phyloP scores from a whole-genome alignment of 2,797 vertebrate genomes.

The Parotocinclus haroldoi region DNA sequence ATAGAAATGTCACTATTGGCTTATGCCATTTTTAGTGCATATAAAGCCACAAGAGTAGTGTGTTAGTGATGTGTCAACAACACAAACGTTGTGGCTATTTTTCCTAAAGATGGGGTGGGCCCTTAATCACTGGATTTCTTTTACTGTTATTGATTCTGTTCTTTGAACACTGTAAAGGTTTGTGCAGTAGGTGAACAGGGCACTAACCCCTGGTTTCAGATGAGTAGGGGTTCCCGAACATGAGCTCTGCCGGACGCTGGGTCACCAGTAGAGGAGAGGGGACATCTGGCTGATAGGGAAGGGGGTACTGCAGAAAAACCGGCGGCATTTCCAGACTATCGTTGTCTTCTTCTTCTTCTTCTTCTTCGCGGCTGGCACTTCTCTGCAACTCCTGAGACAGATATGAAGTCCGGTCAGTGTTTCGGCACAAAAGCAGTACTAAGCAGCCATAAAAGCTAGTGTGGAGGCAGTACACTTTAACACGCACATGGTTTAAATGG shows the following conservation, averaged over 20 bases:
- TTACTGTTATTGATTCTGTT: too few relatives aligned
- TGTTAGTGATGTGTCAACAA: too few relatives aligned
- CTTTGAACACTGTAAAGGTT: too few relatives aligned
- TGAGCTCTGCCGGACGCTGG: conserved; percentile 78
- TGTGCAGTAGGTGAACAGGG: too few relatives aligned
- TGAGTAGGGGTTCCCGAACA: conserved; percentile 91
- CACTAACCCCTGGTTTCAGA: conserved; percentile 70
- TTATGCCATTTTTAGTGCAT: too few relatives aligned
- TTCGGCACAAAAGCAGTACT: conserved; percentile 1
- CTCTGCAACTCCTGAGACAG: conserved; percentile 81
- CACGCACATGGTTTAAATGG: conserved; percentile 8
- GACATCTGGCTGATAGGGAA: conserved; percentile 76
- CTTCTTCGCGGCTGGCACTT: conserved; percentile 63
- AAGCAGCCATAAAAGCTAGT: not conserved
- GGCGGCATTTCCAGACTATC: conserved; percentile 52
- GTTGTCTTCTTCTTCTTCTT: conserved; percentile 29
- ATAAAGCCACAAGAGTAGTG: too few relatives aligned
- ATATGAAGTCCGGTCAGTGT: too few relatives aligned
- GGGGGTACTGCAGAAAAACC: conserved; percentile 78
- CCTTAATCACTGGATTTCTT: too few relatives aligned
- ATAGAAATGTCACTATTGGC: too few relatives aligned
- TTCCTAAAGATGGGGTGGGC: too few relatives aligned
- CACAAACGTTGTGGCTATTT: too few relatives aligned
- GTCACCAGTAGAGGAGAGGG: conserved; percentile 77
- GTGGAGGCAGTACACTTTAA: not conserved